A percentile compares a stretch with the other conserved stretches of the same genome.
phyloP scores from a whole-genome alignment of 2,113 vertebrate genomes.

The Coptodon rendalli region DNA sequence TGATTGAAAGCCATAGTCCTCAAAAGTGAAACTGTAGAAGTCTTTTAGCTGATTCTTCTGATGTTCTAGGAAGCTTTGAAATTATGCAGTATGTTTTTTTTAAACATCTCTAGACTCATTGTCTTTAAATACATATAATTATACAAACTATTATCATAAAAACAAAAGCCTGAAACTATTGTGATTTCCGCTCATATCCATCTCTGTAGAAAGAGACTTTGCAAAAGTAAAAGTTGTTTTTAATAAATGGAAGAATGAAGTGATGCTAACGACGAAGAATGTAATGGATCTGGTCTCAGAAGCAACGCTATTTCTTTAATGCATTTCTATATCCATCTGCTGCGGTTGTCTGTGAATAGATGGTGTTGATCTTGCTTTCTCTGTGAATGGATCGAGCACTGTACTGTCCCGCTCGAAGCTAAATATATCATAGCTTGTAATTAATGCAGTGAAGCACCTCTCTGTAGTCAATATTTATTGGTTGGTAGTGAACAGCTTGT shows the following conservation, averaged over 20 bases:
- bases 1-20: not conserved
- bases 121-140: not conserved
- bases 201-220: not conserved
- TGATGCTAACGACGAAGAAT: not conserved
- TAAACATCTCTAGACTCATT: not conserved
- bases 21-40: not conserved
- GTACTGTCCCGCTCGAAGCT: not conserved
- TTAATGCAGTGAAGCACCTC: slow-evolving; percentile 8
- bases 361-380: not conserved
- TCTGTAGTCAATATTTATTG: slow-evolving; percentile 27
- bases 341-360: not conserved
- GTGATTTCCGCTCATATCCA: not conserved
- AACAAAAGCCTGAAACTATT: not conserved
- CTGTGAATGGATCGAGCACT: not conserved
- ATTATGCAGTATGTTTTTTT: not conserved
- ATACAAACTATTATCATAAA: not conserved
- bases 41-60: not conserved
- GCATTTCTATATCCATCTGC: not conserved
- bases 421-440: slow-evolving; percentile 22
- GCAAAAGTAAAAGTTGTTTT: not conserved
- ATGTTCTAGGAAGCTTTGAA: not conserved
- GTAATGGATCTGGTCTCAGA: not conserved
- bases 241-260: not conserved
- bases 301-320: not conserved
- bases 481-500: not conserved